Conservation (phyloP, 1,140 invertebrate genomes). For the Ips typographus region DNA sequence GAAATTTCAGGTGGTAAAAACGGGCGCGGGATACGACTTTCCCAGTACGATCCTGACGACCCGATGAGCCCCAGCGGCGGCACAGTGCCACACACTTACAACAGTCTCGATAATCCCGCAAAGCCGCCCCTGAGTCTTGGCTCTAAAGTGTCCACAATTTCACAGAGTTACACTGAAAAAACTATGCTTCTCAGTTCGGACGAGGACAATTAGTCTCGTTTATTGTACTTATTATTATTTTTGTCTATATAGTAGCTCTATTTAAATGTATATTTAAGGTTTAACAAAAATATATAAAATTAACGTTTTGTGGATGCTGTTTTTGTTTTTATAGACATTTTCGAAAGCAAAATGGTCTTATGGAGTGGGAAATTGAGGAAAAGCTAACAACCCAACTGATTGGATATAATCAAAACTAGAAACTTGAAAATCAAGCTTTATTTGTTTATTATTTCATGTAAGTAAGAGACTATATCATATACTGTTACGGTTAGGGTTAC, state of each 20-base stretch:
- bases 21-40: conserved; percentile 64
- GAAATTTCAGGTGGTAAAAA: conserved; percentile 58
- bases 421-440: too few relatives aligned
- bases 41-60: conserved; percentile 69
- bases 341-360: too few relatives aligned
- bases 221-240: conserved; percentile 4
- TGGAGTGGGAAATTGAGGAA: too few relatives aligned
- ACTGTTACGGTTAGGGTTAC: too few relatives aligned
- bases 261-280: conserved; percentile 3
- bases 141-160: conserved; percentile 74
- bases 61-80: conserved; percentile 52
- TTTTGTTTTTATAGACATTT: too few relatives aligned
- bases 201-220: conserved; percentile 74
- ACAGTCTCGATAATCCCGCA: conserved; percentile 51
- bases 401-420: too few relatives aligned
- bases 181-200: conserved; percentile 94
- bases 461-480: too few relatives aligned
- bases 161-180: conserved; percentile 89
- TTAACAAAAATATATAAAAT: too few relatives aligned
- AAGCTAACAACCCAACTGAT: too few relatives aligned
- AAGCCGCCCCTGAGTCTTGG: conserved; percentile 59
- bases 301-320: too few relatives aligned
- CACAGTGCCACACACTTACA: conserved; percentile 46
- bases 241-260: conserved; percentile 1
- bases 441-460: too few relatives aligned